These are phyloP conservation scores for Mechanitis messenoides DNA, from an alignment of 2,888 invertebrate species.

Conservation along the genomic window DNA sequence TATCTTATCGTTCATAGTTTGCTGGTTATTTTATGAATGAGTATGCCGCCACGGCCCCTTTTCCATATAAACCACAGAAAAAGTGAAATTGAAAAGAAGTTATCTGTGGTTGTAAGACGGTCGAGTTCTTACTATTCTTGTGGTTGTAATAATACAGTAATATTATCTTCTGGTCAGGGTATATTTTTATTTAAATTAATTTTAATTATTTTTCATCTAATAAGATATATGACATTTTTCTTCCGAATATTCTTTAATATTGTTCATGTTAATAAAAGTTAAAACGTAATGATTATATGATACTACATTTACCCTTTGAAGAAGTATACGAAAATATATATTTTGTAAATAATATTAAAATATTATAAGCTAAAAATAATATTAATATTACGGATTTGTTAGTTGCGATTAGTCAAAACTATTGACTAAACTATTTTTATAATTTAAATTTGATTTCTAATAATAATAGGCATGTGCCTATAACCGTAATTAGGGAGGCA, in stretches of 20 bases:
- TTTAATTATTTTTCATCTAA: not conserved
- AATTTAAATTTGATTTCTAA: not conserved
- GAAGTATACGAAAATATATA: too few species aligned
- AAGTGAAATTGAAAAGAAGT: constrained; percentile 20
- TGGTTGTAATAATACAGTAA: constrained; percentile 9
- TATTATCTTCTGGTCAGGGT: not conserved
- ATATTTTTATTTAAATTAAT: not conserved
- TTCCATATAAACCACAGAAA: constrained; percentile 16
- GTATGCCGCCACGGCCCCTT: constrained; percentile 9
- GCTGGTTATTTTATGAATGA: constrained; percentile 16
- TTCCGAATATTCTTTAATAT: not conserved
- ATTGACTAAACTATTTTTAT: not conserved
- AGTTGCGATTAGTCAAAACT: not conserved
- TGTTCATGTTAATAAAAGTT: too few species aligned
- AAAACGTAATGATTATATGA: too few species aligned
- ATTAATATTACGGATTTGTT: not conserved
- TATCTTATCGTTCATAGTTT: constrained; percentile 3
- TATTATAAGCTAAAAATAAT: not conserved
- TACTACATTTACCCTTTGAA: too few species aligned
- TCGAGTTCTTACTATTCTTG: constrained; percentile 13
- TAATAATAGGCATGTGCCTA: not conserved
- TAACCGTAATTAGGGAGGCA: too few species aligned
- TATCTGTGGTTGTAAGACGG: constrained; percentile 13
- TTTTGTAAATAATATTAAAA: not conserved
- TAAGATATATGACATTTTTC: not conserved